Evolutionary conservation across 2,888 invertebrate genomes (phyloP).

Genomic region (Drosophila multiciliata): DNA sequence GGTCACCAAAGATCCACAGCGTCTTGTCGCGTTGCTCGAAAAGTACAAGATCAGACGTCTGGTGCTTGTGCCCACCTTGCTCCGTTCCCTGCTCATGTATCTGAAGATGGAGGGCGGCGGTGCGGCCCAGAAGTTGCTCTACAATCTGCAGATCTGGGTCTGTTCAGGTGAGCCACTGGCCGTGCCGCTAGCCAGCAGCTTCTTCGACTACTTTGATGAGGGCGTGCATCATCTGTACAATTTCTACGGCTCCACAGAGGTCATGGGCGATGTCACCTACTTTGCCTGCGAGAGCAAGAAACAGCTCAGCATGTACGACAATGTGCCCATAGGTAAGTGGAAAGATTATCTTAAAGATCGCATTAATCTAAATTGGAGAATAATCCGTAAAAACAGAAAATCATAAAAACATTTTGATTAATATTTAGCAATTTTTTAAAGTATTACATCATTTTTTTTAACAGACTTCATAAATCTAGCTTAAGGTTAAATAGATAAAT

Average conservation of each 20-base stretch:
- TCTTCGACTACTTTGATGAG: constrained; percentile 90
- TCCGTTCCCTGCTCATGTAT: constrained; percentile 92
- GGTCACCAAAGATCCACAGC: constrained; percentile 91
- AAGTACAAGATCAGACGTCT: constrained; percentile 92
- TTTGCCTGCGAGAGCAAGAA: constrained; percentile 88
- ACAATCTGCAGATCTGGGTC: constrained; percentile 90
- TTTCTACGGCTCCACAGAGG: constrained; percentile 96
- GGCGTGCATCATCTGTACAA: constrained; percentile 90
- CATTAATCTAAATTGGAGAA: background rate
- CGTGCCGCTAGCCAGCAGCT: constrained; percentile 89
- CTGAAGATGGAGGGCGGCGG: constrained; percentile 86
- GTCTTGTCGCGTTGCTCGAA: constrained; percentile 89
- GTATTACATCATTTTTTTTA: no score
- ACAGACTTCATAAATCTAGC: no score
- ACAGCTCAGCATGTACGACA: constrained; percentile 88
- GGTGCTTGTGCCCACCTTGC: constrained; percentile 93
- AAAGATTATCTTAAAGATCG: background rate
- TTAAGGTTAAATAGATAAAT: no score
- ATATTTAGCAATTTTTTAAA: background rate
- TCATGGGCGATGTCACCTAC: constrained; percentile 96
- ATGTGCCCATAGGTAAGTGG: constrained; percentile 92
- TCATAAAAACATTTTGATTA: background rate
- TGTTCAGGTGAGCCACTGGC: constrained; percentile 94
- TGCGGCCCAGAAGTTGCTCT: constrained; percentile 86
- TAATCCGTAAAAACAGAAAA: background rate